Percentiles rank a stretch among this genome's conserved stretches.
phyloP scores from a whole-genome alignment of 2,113 vertebrate species.

The Podocnemis expansa region DNA sequence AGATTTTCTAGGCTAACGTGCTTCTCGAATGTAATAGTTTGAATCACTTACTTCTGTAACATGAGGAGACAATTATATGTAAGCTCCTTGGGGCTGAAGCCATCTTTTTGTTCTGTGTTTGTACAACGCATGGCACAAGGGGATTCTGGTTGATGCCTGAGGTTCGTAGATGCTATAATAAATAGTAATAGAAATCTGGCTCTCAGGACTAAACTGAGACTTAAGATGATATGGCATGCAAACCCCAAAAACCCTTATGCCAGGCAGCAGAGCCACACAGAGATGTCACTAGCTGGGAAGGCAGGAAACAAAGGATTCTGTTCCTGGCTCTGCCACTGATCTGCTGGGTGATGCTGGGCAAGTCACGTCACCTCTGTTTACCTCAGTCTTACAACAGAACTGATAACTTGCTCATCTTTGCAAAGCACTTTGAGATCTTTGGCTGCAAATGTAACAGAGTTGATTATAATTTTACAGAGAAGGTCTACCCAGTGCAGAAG shows the following conservation, averaged over 20 bases:
- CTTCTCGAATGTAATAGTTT: not conserved
- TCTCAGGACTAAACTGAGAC: not conserved
- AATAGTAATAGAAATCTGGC: not conserved
- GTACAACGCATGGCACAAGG: not conserved
- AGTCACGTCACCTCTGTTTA: not conserved
- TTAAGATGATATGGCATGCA: not conserved
- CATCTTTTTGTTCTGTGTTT: not conserved
- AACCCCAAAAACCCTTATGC: not conserved
- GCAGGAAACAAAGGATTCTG: not conserved
- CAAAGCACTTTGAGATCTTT: not conserved
- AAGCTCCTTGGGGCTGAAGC: not conserved
- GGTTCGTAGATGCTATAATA: not conserved
- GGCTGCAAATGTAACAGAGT: not conserved
- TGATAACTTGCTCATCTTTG: not conserved
- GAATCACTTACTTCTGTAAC: not conserved
- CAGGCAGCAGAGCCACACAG: not conserved
- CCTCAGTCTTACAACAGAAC: not conserved
- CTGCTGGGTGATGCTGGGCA: not conserved
- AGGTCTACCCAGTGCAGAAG: not conserved
- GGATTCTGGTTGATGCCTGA: not conserved
- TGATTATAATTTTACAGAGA: not conserved
- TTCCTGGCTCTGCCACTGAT: not conserved
- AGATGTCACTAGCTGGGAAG: not conserved
- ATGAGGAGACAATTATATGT: not conserved
- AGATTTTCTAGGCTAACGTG: not conserved